phyloP scores from a whole-genome alignment of 2,797 vertebrate genomes.

The Rhinatrema bivittatum region DNA sequence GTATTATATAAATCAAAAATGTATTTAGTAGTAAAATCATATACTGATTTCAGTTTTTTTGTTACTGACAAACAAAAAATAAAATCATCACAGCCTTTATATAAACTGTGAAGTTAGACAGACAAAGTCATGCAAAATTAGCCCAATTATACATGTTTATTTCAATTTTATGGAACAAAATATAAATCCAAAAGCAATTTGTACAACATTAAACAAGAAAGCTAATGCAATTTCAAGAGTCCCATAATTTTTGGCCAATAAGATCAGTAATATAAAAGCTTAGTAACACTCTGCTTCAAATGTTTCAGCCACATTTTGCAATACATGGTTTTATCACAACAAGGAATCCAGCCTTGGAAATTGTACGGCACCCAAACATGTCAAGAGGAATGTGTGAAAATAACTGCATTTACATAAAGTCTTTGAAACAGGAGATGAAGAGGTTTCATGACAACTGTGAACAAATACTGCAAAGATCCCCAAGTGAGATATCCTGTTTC shows the following conservation, averaged over 20 bases:
- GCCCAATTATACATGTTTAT: neutral
- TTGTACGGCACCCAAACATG: constrained; percentile 9
- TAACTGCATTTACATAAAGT: constrained; percentile 20
- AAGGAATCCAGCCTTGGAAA: constrained; percentile 3
- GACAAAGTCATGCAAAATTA: too few species aligned
- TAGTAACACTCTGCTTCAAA: constrained; percentile 21
- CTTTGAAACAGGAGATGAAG: constrained; percentile 17
- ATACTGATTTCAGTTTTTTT: too few species aligned
- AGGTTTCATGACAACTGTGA: constrained; percentile 18
- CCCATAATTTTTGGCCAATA: constrained; percentile 22
- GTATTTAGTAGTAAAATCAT: too few species aligned
- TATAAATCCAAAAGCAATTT: neutral
- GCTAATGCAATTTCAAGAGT: constrained; percentile 24
- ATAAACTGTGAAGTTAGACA: too few species aligned
- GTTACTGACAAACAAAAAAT: too few species aligned
- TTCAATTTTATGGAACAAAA: neutral
- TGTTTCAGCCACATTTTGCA: constrained; percentile 6
- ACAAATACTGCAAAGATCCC: too few species aligned
- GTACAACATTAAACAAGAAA: constrained; percentile 12
- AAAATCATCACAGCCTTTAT: too few species aligned
- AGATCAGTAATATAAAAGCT: constrained; percentile 48
- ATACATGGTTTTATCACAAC: neutral
- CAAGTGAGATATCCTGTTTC: too few species aligned
- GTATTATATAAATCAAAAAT: too few species aligned
- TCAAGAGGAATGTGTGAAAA: constrained; percentile 31